Percentiles rank a stretch among this genome's conserved stretches.
These are phyloP conservation scores for Pristis pectinata DNA, from an alignment of 2,797 vertebrate genomes.

Conservation along the genomic window DNA sequence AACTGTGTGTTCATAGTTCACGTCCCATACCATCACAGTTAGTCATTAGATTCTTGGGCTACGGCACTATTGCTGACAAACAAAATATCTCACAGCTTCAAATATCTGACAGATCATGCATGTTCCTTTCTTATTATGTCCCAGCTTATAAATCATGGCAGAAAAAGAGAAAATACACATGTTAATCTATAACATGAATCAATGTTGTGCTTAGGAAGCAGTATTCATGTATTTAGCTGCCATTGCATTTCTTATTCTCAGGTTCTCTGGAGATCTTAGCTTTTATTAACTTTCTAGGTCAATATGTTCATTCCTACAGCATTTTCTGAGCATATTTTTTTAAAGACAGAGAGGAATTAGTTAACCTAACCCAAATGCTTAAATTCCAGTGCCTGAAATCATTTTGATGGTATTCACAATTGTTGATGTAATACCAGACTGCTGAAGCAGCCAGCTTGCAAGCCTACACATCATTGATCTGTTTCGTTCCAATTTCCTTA, in stretches of 20 bases:
- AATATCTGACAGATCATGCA: neutral
- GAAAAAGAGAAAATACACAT: neutral
- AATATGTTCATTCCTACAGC: neutral
- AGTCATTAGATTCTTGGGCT: neutral
- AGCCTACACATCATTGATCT: neutral
- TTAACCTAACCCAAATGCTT: neutral
- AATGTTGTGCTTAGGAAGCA: neutral
- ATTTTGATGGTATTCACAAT: neutral
- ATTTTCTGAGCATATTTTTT: neutral
- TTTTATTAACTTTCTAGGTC: neutral
- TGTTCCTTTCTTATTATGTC: neutral
- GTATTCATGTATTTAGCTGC: neutral
- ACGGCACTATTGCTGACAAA: neutral
- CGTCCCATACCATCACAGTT: neutral
- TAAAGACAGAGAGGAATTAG: no score
- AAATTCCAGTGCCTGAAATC: neutral
- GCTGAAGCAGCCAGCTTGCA: neutral
- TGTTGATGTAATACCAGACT: neutral
- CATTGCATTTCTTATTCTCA: neutral
- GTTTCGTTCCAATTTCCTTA: neutral
- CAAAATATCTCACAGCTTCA: neutral
- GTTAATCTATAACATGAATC: neutral
- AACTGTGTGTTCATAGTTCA: neutral
- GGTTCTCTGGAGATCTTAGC: neutral
- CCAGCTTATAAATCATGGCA: neutral